phyloP scores from a whole-genome alignment of 2,797 vertebrate genomes.

The Gymnopithys bicolor region DNA sequence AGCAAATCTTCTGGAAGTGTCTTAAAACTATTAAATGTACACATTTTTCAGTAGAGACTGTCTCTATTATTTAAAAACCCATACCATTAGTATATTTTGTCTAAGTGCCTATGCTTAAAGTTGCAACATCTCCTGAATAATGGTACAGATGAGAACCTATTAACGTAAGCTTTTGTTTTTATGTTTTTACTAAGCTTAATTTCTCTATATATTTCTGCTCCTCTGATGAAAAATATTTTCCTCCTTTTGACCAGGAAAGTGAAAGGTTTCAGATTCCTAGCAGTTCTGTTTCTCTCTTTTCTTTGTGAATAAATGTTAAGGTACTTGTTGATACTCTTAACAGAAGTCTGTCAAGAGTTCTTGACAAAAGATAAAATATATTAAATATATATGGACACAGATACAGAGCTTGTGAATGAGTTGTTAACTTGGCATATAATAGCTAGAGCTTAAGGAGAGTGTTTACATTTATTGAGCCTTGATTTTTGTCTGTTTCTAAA shows the following conservation, averaged over 20 bases:
- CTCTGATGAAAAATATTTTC: not conserved
- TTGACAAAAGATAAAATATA: not conserved
- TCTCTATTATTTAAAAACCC: not conserved
- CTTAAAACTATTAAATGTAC: not conserved
- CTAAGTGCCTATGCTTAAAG: not conserved
- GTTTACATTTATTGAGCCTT: not conserved
- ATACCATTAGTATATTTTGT: not conserved
- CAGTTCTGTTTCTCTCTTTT: not conserved
- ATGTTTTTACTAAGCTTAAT: not conserved
- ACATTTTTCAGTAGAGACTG: not conserved
- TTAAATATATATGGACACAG: not conserved
- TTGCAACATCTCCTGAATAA: not conserved
- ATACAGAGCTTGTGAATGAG: not conserved
- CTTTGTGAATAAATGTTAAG: rapidly evolving
- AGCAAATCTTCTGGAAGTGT: not conserved
- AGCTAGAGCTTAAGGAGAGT: not conserved
- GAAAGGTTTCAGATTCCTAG: not conserved
- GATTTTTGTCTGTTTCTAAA: not conserved
- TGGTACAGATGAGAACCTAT: not conserved
- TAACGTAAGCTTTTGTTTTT: not conserved
- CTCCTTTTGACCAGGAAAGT: not conserved
- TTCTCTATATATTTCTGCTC: not conserved
- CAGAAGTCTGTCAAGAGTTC: not conserved
- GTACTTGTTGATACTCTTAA: not conserved
- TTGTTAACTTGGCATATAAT: not conserved